A percentile compares a stretch with the other conserved stretches of the same genome.
These are phyloP conservation scores for Chrysaora quinquecirrha DNA, from an alignment of 30 jellyfish, hydroid and myxozoan genomes.

Conservation along the genomic window DNA sequence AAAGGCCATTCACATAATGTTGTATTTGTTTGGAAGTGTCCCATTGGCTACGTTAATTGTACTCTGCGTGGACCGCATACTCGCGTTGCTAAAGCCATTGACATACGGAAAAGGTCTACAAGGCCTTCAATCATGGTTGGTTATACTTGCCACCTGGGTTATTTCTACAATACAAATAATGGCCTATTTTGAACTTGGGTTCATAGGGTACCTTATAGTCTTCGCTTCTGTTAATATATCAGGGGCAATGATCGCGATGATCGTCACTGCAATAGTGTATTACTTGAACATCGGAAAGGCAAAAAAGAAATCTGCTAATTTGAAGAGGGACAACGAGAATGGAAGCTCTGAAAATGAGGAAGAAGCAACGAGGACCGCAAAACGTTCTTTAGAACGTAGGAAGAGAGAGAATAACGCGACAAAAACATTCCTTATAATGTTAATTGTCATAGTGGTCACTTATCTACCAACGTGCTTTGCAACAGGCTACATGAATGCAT, in stretches of 20 bases:
- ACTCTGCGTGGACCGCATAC: constrained; percentile 38
- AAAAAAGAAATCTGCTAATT: neutral
- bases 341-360: too few relatives aligned
- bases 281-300: neutral
- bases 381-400: neutral
- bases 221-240: constrained; percentile 32
- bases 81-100: constrained; percentile 17
- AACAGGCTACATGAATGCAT: constrained; percentile 26
- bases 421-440: constrained; percentile 27
- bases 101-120: constrained; percentile 25
- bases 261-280: constrained; percentile 23
- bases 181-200: constrained; percentile 28
- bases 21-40: constrained; percentile 30
- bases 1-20: constrained; percentile 19
- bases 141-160: constrained; percentile 25
- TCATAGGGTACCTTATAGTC: constrained; percentile 19
- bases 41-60: constrained; percentile 28
- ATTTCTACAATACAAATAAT: constrained; percentile 4
- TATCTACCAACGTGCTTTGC: constrained; percentile 40
- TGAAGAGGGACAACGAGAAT: neutral
- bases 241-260: constrained; percentile 27
- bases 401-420: constrained; percentile 34
- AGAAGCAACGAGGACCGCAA: neutral
- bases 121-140: constrained; percentile 23
- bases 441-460: constrained; percentile 10